phyloP scores from a whole-genome alignment of 1,140 invertebrate genomes.

The Aphelenchoides fujianensis region DNA sequence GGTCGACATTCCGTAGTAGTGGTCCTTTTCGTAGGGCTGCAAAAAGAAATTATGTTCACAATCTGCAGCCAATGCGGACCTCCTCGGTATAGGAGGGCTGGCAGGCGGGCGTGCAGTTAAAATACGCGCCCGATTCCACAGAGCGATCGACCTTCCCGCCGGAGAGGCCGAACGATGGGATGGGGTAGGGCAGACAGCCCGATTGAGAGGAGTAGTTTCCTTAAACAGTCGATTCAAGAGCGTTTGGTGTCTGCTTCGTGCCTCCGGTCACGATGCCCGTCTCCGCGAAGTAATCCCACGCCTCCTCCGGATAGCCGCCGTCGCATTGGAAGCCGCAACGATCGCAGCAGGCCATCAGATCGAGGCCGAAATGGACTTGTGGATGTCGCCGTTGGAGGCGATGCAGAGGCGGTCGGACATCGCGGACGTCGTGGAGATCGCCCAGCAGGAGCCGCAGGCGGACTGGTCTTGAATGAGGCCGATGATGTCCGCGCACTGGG shows the following conservation, averaged over 20 bases:
- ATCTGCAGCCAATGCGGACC: no score
- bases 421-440: slow-evolving; percentile 23
- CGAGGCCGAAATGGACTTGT: slow-evolving; percentile 76
- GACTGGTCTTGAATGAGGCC: no score
- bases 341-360: slow-evolving; percentile 78
- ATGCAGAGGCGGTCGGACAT: slow-evolving; percentile 86
- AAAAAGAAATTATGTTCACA: no score
- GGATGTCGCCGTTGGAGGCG: slow-evolving; percentile 71
- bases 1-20: slow-evolving; percentile 75
- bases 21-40: slow-evolving; percentile 72
- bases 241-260: no score
- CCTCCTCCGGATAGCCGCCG: slow-evolving; percentile 66
- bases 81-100: slow-evolving; percentile 72
- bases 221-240: no score
- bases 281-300: slow-evolving; percentile 64
- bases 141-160: not conserved
- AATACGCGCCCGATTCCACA: slow-evolving; percentile 60
- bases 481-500: no score
- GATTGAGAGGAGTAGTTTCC: slow-evolving; percentile 72
- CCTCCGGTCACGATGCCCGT: slow-evolving; percentile 74
- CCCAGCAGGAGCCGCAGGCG: slow-evolving; percentile 63
- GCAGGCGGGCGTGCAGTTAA: slow-evolving; percentile 73
- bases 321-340: slow-evolving; percentile 74
- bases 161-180: slow-evolving; percentile 75
- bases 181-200: slow-evolving; percentile 78